phyloP scores from a whole-genome alignment of 2,113 vertebrate genomes.

The Pantherophis guttatus region DNA sequence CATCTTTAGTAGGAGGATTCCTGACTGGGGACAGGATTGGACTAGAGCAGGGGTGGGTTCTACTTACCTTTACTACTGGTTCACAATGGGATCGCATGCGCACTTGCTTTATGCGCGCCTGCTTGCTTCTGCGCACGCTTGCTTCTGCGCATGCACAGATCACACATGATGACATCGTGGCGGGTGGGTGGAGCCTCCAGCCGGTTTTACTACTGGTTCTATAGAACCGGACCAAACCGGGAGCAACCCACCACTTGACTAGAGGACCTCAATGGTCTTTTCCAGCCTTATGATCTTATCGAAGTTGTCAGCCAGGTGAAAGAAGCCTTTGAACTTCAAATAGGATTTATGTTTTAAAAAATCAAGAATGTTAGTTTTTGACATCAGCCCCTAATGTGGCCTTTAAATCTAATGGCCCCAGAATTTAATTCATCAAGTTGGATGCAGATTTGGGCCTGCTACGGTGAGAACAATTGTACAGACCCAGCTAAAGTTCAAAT shows the following conservation, averaged over 20 bases:
- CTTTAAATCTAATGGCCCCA: background rate
- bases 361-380: background rate
- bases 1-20: background rate
- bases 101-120: no score
- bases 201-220: no score
- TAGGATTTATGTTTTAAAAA: background rate
- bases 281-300: background rate
- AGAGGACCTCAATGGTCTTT: background rate
- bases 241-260: no score
- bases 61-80: no score
- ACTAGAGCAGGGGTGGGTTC: no score
- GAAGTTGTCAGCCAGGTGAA: background rate
- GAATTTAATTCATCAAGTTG: background rate
- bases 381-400: background rate
- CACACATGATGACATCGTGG: no score
- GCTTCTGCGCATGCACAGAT: no score
- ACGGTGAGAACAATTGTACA: background rate
- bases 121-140: no score
- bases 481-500: background rate
- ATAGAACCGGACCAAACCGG: no score
- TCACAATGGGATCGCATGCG: no score
- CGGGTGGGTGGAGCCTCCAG: no score
- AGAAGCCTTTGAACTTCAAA: background rate
- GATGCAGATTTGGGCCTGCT: background rate
- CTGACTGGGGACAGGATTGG: background rate